phyloP scores from a whole-genome alignment of 2,113 vertebrate genomes.

The Psittacula cyanocephala region DNA sequence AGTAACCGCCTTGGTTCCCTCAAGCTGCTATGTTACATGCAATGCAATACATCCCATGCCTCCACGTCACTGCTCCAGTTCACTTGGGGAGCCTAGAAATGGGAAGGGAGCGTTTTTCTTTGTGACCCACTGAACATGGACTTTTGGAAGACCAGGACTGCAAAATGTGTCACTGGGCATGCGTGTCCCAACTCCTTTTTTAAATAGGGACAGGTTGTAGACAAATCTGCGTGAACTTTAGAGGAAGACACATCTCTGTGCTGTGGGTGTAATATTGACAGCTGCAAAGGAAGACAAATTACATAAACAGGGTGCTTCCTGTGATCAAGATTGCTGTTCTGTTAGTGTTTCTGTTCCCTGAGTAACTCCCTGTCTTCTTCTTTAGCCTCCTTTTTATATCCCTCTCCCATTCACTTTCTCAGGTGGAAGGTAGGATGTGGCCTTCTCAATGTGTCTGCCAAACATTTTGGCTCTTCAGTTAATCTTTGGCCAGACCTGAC shows the following conservation, averaged over 20 bases:
- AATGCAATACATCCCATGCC: too few species aligned
- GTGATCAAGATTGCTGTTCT: background rate
- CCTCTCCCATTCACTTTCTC: background rate
- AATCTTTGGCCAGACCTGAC: conserved; percentile 24
- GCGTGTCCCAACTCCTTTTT: background rate
- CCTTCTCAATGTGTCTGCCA: background rate
- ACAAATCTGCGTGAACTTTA: background rate
- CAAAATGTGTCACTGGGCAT: background rate
- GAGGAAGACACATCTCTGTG: background rate
- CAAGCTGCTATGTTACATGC: background rate
- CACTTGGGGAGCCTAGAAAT: background rate
- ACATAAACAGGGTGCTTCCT: background rate
- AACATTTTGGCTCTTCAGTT: conserved; percentile 44
- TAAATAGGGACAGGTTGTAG: conserved; percentile 24
- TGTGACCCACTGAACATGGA: background rate
- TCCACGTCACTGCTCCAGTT: background rate
- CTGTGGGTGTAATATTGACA: background rate
- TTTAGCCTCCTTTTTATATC: background rate
- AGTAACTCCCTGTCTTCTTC: background rate
- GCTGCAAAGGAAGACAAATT: background rate
- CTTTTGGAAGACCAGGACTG: background rate
- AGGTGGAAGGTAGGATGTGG: conserved; percentile 9
- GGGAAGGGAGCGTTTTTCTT: background rate
- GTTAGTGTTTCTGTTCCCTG: background rate
- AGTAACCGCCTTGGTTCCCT: background rate